Evolutionary conservation across 1,140 invertebrate genomes (phyloP), one percentile per base, ranked within the genome.

Genomic region (Drosophila elegans): DNA sequence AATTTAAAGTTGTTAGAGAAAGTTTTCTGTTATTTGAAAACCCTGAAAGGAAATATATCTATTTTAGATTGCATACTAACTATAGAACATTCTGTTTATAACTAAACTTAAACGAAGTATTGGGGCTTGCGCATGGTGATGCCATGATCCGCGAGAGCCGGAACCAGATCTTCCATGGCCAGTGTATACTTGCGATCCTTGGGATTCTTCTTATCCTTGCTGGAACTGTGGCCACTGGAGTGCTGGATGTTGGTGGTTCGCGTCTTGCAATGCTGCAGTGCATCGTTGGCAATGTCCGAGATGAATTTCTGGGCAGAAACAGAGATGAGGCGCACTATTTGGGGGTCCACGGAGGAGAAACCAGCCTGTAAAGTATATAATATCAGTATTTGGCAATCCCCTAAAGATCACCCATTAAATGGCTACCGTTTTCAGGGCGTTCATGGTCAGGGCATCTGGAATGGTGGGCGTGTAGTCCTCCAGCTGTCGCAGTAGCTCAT

Each of bases 231-330:
- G 12, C 85, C 93, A 53, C 93, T 86, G 16, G 85, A 88, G 42
- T 91, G 85, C 91, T 68, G 93, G 94, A 81, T 96, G 76, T 95
- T 97, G 1, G 96, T 95, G 1, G 96, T 96, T 59, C 97, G 93
- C 80, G 97, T 97, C 93, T 98, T 98, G 91, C 98, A 99, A 90
- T 99, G 98, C 84, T 99, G 98, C 27, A 99, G 93, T 0, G 98
- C 98, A 94, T 99, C 98, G 92, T 99, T 98, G 0, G 97, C 97
- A 78, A 99, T 97, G 93, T 99, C 98, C 0, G 98, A 98, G 32
- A 99, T 96, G 90, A 99, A 99, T 92, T 99, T 99, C 92, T 99
- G 98, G 16, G 98, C 96, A 4, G 98, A 97, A 42, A 99, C 93
- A 1, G 98, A 98, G 56, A 99, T 96, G 10, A 99, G 93, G 13